Evolutionary conservation across 2,888 invertebrate species (phyloP).

Genomic region (Leptarthrus brevirostris): DNA sequence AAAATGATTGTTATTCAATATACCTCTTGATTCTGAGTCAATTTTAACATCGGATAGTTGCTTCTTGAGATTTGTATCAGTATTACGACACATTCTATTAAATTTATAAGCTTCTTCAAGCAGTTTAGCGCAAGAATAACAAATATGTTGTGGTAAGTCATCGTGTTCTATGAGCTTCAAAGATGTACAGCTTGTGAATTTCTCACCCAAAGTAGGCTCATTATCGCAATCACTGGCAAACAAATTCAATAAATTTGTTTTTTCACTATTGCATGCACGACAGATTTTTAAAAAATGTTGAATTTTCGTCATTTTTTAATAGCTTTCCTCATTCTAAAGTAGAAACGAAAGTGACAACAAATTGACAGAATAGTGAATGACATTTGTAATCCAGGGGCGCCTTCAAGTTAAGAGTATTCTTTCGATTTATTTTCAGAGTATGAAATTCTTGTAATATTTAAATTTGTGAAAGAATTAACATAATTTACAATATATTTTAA

Average conservation of each 20-base stretch:
- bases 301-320: slow-evolving; percentile 26
- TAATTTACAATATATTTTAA: too few species aligned
- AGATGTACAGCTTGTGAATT: slow-evolving; percentile 1
- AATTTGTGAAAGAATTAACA: too few species aligned
- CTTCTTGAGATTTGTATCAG: not conserved
- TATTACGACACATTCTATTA: slow-evolving; percentile 20
- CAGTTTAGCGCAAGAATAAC: slow-evolving; percentile 37
- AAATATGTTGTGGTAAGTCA: slow-evolving; percentile 36
- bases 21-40: not conserved
- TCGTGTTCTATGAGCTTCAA: not conserved
- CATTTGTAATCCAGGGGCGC: too few species aligned
- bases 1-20: not conserved
- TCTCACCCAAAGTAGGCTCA: slow-evolving; percentile 36
- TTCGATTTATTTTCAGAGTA: too few species aligned
- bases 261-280: slow-evolving; percentile 42
- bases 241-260: slow-evolving; percentile 34
- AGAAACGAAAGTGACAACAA: not conserved
- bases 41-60: not conserved
- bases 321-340: too few species aligned
- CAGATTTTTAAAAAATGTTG: slow-evolving; percentile 27
- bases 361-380: too few species aligned
- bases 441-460: too few species aligned
- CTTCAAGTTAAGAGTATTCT: too few species aligned
- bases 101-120: slow-evolving; percentile 38
- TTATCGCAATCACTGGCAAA: slow-evolving; percentile 22